These are phyloP conservation scores for Lithophane semibrunnea DNA, from an alignment of 2,888 invertebrate genomes.

Conservation along the genomic window DNA sequence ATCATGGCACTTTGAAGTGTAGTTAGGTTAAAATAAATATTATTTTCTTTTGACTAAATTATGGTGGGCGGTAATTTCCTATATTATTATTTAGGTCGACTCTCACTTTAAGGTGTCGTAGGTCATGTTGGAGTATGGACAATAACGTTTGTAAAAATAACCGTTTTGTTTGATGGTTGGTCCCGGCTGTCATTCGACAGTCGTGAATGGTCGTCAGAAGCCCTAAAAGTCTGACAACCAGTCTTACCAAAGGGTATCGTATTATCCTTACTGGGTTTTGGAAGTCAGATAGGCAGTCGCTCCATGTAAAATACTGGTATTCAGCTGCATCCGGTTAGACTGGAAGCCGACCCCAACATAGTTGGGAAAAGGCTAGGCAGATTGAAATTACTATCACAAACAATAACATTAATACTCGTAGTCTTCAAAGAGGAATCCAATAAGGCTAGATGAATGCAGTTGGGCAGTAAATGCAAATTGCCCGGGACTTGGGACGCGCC, in stretches of 20 bases:
- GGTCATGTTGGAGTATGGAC: background rate
- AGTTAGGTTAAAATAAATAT: conserved; percentile 31
- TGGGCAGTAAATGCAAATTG: conserved; percentile 60
- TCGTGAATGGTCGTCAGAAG: too few species aligned
- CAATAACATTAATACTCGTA: conserved; percentile 22
- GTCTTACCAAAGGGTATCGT: too few species aligned
- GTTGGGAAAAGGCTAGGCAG: too few species aligned
- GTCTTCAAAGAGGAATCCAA: conserved; percentile 26
- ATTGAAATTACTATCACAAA: background rate
- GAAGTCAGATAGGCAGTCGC: too few species aligned
- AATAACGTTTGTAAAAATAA: background rate
- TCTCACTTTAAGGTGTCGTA: background rate
- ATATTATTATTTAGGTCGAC: conserved; percentile 1
- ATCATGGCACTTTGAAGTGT: conserved; percentile 21
- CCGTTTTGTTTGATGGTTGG: background rate
- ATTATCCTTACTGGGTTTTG: too few species aligned
- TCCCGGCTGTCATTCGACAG: too few species aligned
- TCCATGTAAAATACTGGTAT: too few species aligned
- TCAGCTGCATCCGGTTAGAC: too few species aligned
- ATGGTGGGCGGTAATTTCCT: conserved; percentile 12
- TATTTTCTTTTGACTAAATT: conserved; percentile 31
- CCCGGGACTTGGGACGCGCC: conserved; percentile 26
- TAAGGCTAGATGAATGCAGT: conserved; percentile 41
- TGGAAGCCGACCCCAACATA: too few species aligned
- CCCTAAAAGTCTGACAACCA: too few species aligned